phyloP scores from a whole-genome alignment of 1,140 invertebrate genomes.

The Gonioctena quinquepunctata region DNA sequence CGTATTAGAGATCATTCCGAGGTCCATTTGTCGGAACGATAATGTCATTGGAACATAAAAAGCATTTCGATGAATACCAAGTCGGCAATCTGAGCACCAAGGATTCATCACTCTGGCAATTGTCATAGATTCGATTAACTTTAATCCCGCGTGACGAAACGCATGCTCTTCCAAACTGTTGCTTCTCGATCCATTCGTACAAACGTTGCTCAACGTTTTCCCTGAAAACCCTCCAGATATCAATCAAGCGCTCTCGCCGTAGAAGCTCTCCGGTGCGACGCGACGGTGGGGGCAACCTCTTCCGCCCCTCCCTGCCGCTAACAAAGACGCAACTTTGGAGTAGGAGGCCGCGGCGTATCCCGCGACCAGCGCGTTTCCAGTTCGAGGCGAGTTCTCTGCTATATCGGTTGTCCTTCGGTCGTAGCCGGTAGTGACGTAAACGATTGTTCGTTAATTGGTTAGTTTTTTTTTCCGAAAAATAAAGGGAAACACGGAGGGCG shows the following conservation, averaged over 20 bases:
- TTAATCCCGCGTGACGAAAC: no score
- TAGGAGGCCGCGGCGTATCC: conserved; percentile 16
- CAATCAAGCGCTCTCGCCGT: background rate
- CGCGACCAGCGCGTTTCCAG: conserved; percentile 21
- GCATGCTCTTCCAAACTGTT: no score
- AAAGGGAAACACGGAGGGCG: conserved; percentile 47
- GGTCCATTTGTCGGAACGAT: no score
- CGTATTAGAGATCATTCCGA: no score
- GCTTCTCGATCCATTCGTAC: no score
- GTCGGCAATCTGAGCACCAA: no score
- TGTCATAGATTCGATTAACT: no score
- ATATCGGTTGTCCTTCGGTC: conserved; percentile 2
- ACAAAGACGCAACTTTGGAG: background rate
- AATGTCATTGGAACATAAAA: no score
- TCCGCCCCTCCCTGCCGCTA: background rate
- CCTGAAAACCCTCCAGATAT: background rate
- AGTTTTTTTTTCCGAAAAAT: conserved; percentile 17
- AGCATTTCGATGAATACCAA: no score
- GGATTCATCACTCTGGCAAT: no score
- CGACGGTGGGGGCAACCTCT: background rate
- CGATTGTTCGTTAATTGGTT: conserved; percentile 7
- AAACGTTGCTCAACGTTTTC: background rate
- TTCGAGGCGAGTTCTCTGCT: background rate
- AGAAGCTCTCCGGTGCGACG: background rate
- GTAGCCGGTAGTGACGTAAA: conserved; percentile 45